phyloP scores from a whole-genome alignment of 92 coral and sea anemone species.

The Parazoanthus atlanticus region DNA sequence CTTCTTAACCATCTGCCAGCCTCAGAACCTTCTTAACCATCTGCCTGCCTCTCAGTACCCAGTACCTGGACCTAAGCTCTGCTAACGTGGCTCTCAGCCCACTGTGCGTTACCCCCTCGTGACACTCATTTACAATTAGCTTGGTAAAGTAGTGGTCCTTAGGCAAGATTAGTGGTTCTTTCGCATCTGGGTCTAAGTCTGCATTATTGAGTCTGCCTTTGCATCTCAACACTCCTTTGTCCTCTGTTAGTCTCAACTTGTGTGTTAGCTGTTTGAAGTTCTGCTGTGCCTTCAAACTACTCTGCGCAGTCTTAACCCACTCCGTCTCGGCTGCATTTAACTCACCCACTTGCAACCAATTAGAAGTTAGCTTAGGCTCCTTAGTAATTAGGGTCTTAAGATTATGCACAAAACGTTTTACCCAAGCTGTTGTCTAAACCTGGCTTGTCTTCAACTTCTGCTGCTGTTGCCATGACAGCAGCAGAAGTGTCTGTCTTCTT shows the following conservation, averaged over 20 bases:
- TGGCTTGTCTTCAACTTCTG: not conserved
- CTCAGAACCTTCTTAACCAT: slow-evolving; percentile 1
- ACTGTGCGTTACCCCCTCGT: slow-evolving; percentile 42
- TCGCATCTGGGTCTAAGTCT: slow-evolving; percentile 1
- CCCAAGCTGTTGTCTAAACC: slow-evolving; percentile 38
- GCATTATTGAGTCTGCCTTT: slow-evolving; percentile 24
- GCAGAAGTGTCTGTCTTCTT: slow-evolving; percentile 11
- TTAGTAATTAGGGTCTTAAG: slow-evolving; percentile 3
- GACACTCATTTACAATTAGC: slow-evolving; percentile 29
- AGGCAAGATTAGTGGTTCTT: slow-evolving; percentile 26
- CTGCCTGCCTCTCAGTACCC: slow-evolving; percentile 44
- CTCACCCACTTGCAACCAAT: not conserved
- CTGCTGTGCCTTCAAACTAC: not conserved
- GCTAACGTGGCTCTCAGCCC: slow-evolving; percentile 48
- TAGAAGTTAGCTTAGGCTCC: not conserved
- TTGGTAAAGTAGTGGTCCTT: slow-evolving; percentile 24
- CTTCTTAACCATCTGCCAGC: slow-evolving; percentile 10
- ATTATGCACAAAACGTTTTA: slow-evolving; percentile 23
- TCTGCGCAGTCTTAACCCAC: slow-evolving; percentile 20
- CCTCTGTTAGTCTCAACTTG: slow-evolving; percentile 5
- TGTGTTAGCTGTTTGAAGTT: not conserved
- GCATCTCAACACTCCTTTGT: slow-evolving; percentile 26
- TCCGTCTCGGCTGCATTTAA: slow-evolving; percentile 4
- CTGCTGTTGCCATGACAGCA: slow-evolving; percentile 28
- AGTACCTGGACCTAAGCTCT: slow-evolving; percentile 46